These are phyloP conservation scores for Ictidomys tridecemlineatus DNA, from an alignment of 2,113 vertebrate species.

Conservation along the genomic window DNA sequence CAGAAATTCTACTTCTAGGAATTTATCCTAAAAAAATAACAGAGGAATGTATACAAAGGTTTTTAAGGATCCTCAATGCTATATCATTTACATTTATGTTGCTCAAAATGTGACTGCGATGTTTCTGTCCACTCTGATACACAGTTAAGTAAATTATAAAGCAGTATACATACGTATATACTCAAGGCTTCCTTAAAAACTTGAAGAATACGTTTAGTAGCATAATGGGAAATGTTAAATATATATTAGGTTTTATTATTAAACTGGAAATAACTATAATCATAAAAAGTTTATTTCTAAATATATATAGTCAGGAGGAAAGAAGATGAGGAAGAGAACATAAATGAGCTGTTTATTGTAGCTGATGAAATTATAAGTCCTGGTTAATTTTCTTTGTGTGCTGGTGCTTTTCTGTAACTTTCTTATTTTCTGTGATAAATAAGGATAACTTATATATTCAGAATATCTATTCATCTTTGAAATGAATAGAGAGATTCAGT, in stretches of 20 bases:
- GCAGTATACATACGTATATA: neutral
- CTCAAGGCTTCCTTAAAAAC: slow-evolving; percentile 25
- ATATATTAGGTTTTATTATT: slow-evolving; percentile 41
- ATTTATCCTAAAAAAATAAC: slow-evolving; percentile 1
- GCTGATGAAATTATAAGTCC: neutral
- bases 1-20: slow-evolving; percentile 45
- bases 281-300: neutral
- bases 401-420: neutral
- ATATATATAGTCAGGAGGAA: neutral
- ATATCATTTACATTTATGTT: neutral
- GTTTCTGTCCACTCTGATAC: neutral
- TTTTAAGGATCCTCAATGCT: neutral
- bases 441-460: neutral
- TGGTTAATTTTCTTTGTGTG: neutral
- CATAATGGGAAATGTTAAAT: slow-evolving; percentile 30
- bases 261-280: slow-evolving; percentile 16
- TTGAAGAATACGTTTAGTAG: slow-evolving; percentile 22
- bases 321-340: neutral
- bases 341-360: neutral
- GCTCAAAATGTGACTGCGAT: neutral
- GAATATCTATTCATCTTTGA: neutral
- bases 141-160: slow-evolving; percentile 17
- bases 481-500: neutral
- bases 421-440: neutral
- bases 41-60: neutral